Base-by-base conservation (phyloP, 2,113 vertebrate genomes). In the Solea solea region DNA sequence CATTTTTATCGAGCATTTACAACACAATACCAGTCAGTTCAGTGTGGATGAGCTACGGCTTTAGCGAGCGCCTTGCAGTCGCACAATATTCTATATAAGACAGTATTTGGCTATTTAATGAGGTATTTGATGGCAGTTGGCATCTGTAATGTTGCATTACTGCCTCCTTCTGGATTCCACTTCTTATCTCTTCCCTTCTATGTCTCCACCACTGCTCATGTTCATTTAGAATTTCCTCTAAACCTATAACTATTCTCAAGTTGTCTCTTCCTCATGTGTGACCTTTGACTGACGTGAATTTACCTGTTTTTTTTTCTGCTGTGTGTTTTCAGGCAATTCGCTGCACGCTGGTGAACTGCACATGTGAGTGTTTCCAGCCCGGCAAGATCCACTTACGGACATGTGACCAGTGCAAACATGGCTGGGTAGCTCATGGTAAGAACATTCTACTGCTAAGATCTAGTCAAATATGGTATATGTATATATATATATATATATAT, bases 391-490 rank as follows among this genome's bases (percentile, higher is more conserved):
- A 98, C 93, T 94, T 98, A 89, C 94, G 97, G 88, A 98, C 97
- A 88, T 99, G 97, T 88, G 97, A 99, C 93, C 97, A 98, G 88
- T 99, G 97, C 92, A 99, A 99, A 94, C 97, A 99, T 88, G 97
- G 97, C 90, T 99, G 97, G 97, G 97, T 98, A 81, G 97, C 97
- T 89, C 97, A 99, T 52, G 97, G 97, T 98, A 91, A 96, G 94
- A 90, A 44, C 10, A 48, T 21, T n/a, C 62, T 12, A 28, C 21
- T 59, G 10, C 69, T n/a, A 39, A 8, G 8, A 5, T 14, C 16
- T 53, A 51, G 7, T 21, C 6, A 48, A 28, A 51, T 46, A 40
- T 46, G 16, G 6, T 9, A 13, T 46, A 7, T 39, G 60, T 39
- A 21, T 21, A 27, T 21, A 21, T 21, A 21, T 21, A 21, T 21